Evolutionary conservation across 2,888 invertebrate species (phyloP).

Genomic region (Mimachlamys varia): DNA sequence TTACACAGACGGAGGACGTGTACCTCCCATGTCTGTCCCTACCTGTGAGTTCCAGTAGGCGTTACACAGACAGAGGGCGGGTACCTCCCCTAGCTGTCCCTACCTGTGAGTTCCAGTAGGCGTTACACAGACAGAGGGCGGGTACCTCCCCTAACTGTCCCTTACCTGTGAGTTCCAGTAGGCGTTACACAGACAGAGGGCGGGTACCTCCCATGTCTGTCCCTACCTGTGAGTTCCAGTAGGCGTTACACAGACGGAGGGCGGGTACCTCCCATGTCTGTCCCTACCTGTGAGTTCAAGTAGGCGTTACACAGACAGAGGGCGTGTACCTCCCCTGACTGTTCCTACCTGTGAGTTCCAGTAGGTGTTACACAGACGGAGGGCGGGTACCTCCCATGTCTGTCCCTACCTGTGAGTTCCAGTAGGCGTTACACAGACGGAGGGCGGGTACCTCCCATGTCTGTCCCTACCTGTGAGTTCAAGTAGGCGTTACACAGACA

Average conservation of each 20-base stretch:
- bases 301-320: conserved; percentile 96
- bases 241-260: conserved; percentile 95
- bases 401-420: conserved; percentile 93
- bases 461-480: conserved; percentile 92
- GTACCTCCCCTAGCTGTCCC: conserved; percentile 38
- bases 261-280: conserved; percentile 47
- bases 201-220: conserved; percentile 44
- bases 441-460: conserved; percentile 79
- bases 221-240: conserved; percentile 97
- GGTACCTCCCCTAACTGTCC: conserved; percentile 40
- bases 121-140: conserved; percentile 92
- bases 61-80: conserved; percentile 90
- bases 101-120: conserved; percentile 99
- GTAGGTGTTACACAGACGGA: conserved; percentile 97
- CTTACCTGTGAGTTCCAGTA: conserved; percentile 98
- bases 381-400: conserved; percentile 48
- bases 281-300: conserved; percentile 96
- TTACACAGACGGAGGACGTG: conserved; percentile 90
- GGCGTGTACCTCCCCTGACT: conserved; percentile 47
- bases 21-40: conserved; percentile 36
- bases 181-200: conserved; percentile 93
- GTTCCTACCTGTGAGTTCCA: conserved; percentile 95
- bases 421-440: conserved; percentile 97
- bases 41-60: conserved; percentile 99
- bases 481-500: conserved; percentile 98